phyloP scores from a whole-genome alignment of 2,113 vertebrate genomes.

The Xyliphius kryptos region DNA sequence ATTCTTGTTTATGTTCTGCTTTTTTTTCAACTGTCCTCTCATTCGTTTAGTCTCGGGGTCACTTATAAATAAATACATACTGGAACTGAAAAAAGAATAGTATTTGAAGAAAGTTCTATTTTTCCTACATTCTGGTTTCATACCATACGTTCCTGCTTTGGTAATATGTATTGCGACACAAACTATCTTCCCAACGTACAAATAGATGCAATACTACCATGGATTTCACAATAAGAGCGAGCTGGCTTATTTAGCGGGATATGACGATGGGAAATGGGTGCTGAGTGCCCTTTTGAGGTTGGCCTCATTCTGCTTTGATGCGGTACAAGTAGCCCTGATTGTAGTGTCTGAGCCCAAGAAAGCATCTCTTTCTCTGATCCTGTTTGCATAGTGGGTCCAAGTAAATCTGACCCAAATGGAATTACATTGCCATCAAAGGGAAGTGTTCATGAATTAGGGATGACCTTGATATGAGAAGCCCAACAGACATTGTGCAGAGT shows the following conservation, averaged over 20 bases:
- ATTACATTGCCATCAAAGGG: slow-evolving; percentile 47
- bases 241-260: slow-evolving; percentile 26
- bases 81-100: too few species aligned
- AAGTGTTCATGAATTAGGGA: slow-evolving; percentile 46
- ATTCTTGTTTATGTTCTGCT: too few species aligned
- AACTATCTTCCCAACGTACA: background rate
- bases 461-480: slow-evolving; percentile 40
- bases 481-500: slow-evolving; percentile 28
- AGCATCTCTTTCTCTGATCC: slow-evolving; percentile 18
- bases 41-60: too few species aligned
- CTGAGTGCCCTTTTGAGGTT: slow-evolving; percentile 7
- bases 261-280: slow-evolving; percentile 37
- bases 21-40: too few species aligned
- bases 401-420: slow-evolving; percentile 53
- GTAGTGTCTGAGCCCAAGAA: background rate
- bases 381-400: slow-evolving; percentile 36
- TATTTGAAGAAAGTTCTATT: too few species aligned
- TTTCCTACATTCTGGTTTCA: too few species aligned
- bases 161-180: too few species aligned
- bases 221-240: background rate
- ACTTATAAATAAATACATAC: too few species aligned
- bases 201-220: background rate
- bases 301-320: slow-evolving; percentile 33
- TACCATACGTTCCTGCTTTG: too few species aligned
- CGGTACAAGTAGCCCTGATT: slow-evolving; percentile 24